A percentile compares a stretch with the other conserved stretches of the same genome.
Conservation (phyloP, 2,888 invertebrate genomes). For the Morinoia aosen region DNA sequence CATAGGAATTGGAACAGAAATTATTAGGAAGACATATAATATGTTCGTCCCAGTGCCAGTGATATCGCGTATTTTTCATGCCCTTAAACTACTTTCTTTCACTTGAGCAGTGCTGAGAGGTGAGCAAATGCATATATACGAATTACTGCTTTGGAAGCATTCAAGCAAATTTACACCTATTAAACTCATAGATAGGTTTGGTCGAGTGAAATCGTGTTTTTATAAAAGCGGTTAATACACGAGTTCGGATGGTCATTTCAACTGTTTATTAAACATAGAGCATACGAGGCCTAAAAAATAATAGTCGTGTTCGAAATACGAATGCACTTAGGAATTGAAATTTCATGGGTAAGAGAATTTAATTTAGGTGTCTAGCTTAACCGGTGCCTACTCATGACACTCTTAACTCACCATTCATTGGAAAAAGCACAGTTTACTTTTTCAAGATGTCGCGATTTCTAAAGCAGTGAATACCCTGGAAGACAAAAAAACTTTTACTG, state of each 20-base stretch:
- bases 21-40: neutral
- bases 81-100: neutral
- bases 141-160: neutral
- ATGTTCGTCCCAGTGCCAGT: neutral
- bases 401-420: neutral
- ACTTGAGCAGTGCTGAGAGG: too few relatives aligned
- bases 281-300: neutral
- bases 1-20: neutral
- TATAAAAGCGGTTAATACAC: neutral
- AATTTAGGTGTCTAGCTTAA: neutral
- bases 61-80: neutral
- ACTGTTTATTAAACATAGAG: neutral
- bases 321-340: neutral
- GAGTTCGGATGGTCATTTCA: neutral
- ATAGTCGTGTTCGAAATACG: neutral
- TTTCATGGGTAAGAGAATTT: neutral
- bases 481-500: too few relatives aligned
- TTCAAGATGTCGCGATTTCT: neutral
- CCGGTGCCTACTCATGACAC: neutral
- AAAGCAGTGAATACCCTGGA: too few relatives aligned
- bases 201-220: neutral
- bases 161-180: neutral
- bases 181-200: neutral
- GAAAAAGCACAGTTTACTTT: neutral
- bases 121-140: neutral